Conservation (phyloP, 92 coral and sea anemone species). For the Porites evermanni region DNA sequence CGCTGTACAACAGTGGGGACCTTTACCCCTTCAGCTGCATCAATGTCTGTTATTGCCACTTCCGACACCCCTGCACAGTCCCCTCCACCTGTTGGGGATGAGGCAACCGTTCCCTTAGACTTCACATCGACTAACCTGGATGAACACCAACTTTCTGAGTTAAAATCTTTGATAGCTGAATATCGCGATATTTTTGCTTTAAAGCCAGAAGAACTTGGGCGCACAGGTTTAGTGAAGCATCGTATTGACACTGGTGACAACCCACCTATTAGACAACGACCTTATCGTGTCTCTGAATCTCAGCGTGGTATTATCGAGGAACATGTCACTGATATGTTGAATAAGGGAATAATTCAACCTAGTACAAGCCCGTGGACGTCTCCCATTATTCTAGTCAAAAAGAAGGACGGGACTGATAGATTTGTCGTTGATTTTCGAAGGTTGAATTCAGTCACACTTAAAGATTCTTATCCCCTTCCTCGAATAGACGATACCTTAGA, state of each 20-base stretch:
- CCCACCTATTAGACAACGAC: constrained; percentile 59
- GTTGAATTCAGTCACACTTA: constrained; percentile 36
- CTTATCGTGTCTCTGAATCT: constrained; percentile 64
- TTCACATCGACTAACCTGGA: constrained; percentile 28
- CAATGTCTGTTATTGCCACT: constrained; percentile 25
- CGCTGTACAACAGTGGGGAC: constrained; percentile 44
- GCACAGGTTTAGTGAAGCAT: constrained; percentile 61
- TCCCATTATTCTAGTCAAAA: constrained; percentile 69
- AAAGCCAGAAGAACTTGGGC: constrained; percentile 59
- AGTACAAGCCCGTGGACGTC: constrained; percentile 69
- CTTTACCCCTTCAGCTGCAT: constrained; percentile 22
- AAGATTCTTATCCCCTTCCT: constrained; percentile 52
- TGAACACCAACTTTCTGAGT: constrained; percentile 35
- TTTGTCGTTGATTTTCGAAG: constrained; percentile 62
- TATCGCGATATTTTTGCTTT: constrained; percentile 49
- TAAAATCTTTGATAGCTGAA: constrained; percentile 4
- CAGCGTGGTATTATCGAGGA: constrained; percentile 54
- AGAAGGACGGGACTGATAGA: constrained; percentile 60
- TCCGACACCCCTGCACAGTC: neutral
- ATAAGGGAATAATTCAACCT: constrained; percentile 64
- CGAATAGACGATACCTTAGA: constrained; percentile 58
- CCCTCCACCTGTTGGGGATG: too few relatives aligned
- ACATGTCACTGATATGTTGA: constrained; percentile 59
- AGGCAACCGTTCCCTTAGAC: constrained; percentile 35
- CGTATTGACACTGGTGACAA: constrained; percentile 49